These are phyloP conservation scores for Aleadryas rufinucha DNA, from an alignment of 2,113 vertebrate genomes.

Conservation along the genomic window DNA sequence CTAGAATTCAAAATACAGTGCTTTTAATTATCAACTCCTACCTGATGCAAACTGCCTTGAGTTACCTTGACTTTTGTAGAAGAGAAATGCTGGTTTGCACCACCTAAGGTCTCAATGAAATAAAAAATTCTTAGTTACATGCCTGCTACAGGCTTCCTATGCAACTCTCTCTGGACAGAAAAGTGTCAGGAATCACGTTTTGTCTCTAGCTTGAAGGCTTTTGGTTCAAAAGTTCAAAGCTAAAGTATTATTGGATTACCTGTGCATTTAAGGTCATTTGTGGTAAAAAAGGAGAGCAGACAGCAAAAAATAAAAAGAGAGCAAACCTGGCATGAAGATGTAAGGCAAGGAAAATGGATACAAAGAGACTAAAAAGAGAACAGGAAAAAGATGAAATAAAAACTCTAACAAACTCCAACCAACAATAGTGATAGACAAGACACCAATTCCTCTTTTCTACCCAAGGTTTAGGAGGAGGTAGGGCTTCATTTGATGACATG, in stretches of 20 bases:
- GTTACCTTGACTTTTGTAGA: not conserved
- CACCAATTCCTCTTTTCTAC: not conserved
- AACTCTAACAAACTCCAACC: not conserved
- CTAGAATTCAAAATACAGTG: not conserved
- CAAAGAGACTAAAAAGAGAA: not conserved
- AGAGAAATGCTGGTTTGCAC: not conserved
- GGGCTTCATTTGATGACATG: not conserved
- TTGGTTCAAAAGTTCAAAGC: not conserved
- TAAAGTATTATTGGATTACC: not conserved
- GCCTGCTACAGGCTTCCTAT: not conserved
- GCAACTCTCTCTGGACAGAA: not conserved
- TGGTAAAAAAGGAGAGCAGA: not conserved
- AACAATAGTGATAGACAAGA: not conserved
- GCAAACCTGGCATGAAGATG: not conserved
- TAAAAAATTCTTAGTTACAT: not conserved
- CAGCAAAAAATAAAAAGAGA: not conserved
- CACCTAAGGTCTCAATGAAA: not conserved
- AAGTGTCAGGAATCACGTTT: not conserved
- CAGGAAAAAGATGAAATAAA: not conserved
- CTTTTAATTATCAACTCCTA: not conserved
- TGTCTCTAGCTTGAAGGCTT: not conserved
- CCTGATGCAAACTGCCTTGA: not conserved
- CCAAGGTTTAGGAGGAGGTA: not conserved
- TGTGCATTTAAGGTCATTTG: not conserved
- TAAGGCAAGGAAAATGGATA: not conserved